Conservation (phyloP, 2,888 invertebrate genomes). For the Epinotia ramella region DNA sequence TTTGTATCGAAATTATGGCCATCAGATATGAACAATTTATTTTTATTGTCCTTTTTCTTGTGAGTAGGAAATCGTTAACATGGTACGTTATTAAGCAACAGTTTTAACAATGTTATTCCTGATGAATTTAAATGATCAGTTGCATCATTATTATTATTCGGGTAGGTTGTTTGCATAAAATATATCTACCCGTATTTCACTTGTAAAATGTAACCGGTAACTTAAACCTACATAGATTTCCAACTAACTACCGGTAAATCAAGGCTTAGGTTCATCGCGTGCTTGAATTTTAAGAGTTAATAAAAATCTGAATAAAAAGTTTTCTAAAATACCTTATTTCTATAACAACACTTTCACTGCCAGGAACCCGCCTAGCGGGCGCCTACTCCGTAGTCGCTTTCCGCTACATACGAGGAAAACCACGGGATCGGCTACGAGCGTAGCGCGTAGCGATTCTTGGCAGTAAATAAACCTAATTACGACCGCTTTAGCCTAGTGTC, state of each 20-base stretch:
- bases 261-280: background rate
- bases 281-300: background rate
- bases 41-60: slow-evolving; percentile 34
- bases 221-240: background rate
- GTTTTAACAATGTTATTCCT: slow-evolving; percentile 23
- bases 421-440: no score
- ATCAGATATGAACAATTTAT: slow-evolving; percentile 31
- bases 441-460: no score
- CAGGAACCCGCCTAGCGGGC: no score
- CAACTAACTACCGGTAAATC: background rate
- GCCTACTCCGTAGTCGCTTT: no score
- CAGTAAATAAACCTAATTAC: no score
- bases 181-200: background rate
- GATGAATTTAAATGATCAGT: slow-evolving; percentile 24
- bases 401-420: no score
- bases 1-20: slow-evolving; percentile 35
- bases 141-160: slow-evolving; percentile 13
- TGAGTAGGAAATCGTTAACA: slow-evolving; percentile 21
- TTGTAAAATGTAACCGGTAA: background rate
- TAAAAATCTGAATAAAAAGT: background rate
- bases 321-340: background rate
- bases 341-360: no score
- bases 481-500: no score
- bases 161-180: background rate
- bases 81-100: slow-evolving; percentile 1